Base-by-base conservation (phyloP, 2,888 invertebrate genomes). In the Blera fallax region DNA sequence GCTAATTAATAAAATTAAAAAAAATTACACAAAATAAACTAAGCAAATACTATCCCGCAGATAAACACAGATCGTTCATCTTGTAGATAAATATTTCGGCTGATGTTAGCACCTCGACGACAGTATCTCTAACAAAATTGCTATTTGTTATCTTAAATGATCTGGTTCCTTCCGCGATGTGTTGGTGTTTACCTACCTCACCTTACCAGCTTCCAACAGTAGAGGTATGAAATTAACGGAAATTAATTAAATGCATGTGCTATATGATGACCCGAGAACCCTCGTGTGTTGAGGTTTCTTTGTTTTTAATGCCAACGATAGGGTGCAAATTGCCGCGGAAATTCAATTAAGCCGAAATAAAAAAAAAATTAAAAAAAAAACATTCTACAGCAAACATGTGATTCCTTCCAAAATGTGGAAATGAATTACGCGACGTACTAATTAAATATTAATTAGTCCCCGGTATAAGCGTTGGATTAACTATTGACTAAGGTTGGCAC, bases 371-470 rank as follows among this genome's bases (percentile, higher is more conserved):
- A 48, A 10, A 37, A 21, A n/a, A n/a, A n/a, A n/a, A n/a, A n/a
- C n/a, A n/a, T n/a, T n/a, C n/a, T n/a, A n/a, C n/a, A n/a, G n/a
- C 65, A 48, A 50, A 50, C 50, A 65, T 24, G 21, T 50, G 65
- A 48, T 34, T 21, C 14, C n/a, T 7, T 8, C 24, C 14, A n/a
- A n/a, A n/a, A 10, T 11, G 10, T 11, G 29, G 32, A 6, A 62
- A 14, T 8, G 45, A 50, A 37, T 16, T 7, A 18, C 32, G 34
- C 58, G 48, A 34, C 16, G 37, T 37, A 10, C 40, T 37, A 62
- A 72, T 72, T 50, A 37, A 62, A 50, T 60, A 29, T 50, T 72
- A 72, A 72, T 72, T 72, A 72, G 50, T 6, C n/a, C 50, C 18
- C 32, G n/a, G 18, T 24, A 50, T 45, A 18, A n/a, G 10, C 16